Conservation (phyloP, 1,140 invertebrate species). For the Spodoptera frugiperda region DNA sequence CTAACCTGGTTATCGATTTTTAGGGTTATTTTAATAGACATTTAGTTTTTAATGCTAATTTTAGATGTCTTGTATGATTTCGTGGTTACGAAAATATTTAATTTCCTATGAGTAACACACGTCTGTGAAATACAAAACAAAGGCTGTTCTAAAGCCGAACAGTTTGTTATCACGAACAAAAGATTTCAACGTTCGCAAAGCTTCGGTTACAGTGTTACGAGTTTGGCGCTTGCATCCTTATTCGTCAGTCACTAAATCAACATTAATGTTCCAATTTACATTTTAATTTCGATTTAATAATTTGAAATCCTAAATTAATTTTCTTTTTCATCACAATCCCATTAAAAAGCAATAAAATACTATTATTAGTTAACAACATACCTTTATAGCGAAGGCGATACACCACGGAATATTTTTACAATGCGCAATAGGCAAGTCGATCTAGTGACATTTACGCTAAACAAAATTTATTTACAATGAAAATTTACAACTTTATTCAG, state of each 20-base stretch:
- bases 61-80: too few relatives aligned
- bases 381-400: not conserved
- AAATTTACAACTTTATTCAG: slow-evolving; percentile 61
- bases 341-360: slow-evolving; percentile 12
- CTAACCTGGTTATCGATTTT: too few relatives aligned
- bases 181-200: slow-evolving; percentile 52
- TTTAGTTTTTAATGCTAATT: too few relatives aligned
- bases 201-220: not conserved
- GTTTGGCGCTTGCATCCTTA: not conserved
- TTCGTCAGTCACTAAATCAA: too few relatives aligned
- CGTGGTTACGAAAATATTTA: too few relatives aligned
- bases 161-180: slow-evolving; percentile 42
- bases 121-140: too few relatives aligned
- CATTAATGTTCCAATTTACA: too few relatives aligned
- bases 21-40: too few relatives aligned
- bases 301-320: not conserved
- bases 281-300: too few relatives aligned
- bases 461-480: slow-evolving; percentile 57
- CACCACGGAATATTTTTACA: slow-evolving; percentile 9
- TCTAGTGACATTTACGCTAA: slow-evolving; percentile 52
- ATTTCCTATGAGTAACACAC: too few relatives aligned
- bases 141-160: not conserved
- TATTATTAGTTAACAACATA: not conserved
- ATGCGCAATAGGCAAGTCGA: slow-evolving; percentile 2
- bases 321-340: not conserved